Base-by-base conservation (phyloP, 2,797 vertebrate species). In the Forpus xanthops region DNA sequence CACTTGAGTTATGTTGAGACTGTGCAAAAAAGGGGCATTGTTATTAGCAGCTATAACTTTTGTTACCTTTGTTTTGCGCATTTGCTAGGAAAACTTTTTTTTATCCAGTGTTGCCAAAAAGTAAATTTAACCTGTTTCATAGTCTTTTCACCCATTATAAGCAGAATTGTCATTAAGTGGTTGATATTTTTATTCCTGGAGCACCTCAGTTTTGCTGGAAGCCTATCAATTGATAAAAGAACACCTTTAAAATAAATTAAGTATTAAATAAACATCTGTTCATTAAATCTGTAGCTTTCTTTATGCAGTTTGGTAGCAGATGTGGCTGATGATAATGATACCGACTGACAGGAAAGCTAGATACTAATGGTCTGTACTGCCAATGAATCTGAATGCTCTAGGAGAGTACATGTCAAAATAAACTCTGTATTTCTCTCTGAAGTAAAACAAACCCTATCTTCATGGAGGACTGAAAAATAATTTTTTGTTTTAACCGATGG, bases 231-330 rank as follows among this genome's bases (percentile, higher is more conserved):
- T 90, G 89, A 90, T 91, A 96, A 72, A 25, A 81, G 49, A 91
- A 47, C 45, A 93, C 79, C 61, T 94, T 95, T 94, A 79, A 93
- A 95, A 94, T 95, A 90, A 84, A 87, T 85, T 91, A 61, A 70
- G 9, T 84, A 90, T 86, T 90, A 87, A 96, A 92, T 75, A 94
- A 89, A 85, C 94, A 96, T 89, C 90, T 97, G 88, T 68, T 96
- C 91, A 78, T 90, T 91, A 95, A 95, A 90, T 90, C 62, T 89
- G 70, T 62, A 89, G 68, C 15, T 7, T 64, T 62, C 53, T 92
- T 55, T 65, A 8, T 84, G 73, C 70, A 80, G 39, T 83, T 90
- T 71, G 66, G 78, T 84, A 96, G 70, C 95, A 94, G 92, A 87
- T 96, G 92, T 39, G 93, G 56, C 24, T 65, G 79, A 5, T 93